These are phyloP conservation scores for Pterocles burchelli DNA, from an alignment of 2,113 vertebrate genomes.

Conservation along the genomic window DNA sequence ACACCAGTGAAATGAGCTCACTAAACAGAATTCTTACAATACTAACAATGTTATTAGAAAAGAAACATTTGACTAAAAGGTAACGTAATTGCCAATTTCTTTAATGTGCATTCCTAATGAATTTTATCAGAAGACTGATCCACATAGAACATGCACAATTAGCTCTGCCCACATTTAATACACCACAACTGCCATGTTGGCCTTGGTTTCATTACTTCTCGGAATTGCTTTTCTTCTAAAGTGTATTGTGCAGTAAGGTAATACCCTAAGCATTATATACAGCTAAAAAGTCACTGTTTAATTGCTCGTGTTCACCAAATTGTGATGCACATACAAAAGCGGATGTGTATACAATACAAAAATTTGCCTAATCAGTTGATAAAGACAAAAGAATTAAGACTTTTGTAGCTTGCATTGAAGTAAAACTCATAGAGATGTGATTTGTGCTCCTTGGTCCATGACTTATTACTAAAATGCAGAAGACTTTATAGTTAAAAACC, in stretches of 20 bases:
- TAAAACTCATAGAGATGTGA: not conserved
- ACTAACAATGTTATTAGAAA: slow-evolving; percentile 61
- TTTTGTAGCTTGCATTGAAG: not conserved
- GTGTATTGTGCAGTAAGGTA: slow-evolving; percentile 19
- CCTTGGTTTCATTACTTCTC: slow-evolving; percentile 65
- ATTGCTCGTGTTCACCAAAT: slow-evolving; percentile 12
- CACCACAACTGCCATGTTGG: slow-evolving; percentile 54
- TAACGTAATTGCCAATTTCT: slow-evolving; percentile 69
- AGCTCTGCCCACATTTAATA: slow-evolving; percentile 61
- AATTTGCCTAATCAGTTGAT: not conserved
- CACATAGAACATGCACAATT: slow-evolving; percentile 71
- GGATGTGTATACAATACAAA: not conserved
- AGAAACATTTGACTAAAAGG: slow-evolving; percentile 72
- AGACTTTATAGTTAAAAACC: not conserved
- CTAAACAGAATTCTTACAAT: slow-evolving; percentile 59
- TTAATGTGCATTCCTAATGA: slow-evolving; percentile 75
- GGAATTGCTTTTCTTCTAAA: slow-evolving; percentile 48
- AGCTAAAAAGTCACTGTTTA: slow-evolving; percentile 22
- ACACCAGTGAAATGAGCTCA: slow-evolving; percentile 5
- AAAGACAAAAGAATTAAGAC: not conserved
- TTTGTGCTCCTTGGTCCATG: not conserved
- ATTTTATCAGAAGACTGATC: slow-evolving; percentile 75
- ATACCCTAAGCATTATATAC: slow-evolving; percentile 24
- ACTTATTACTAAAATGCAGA: not conserved
- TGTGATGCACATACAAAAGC: not conserved